Evolutionary conservation across 2,888 invertebrate genomes (phyloP).

Genomic region (Nineta flava): DNA sequence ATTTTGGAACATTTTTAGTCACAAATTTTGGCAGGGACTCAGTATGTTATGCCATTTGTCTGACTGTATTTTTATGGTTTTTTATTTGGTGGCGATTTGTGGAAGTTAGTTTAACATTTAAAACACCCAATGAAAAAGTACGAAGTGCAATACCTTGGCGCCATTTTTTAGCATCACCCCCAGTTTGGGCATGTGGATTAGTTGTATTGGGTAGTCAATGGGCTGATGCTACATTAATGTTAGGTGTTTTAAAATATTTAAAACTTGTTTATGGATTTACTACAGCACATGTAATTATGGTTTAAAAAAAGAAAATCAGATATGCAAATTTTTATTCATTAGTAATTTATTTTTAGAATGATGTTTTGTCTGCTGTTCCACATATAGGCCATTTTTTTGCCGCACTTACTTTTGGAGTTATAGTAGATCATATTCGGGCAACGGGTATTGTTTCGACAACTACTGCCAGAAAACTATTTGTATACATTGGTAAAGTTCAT

Average conservation of each 20-base stretch:
- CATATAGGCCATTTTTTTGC: conserved; percentile 40
- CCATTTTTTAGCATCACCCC: conserved; percentile 33
- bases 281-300: conserved; percentile 32
- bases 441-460: conserved; percentile 37
- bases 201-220: conserved; percentile 41
- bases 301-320: background rate
- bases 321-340: background rate
- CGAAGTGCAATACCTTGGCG: conserved; percentile 34
- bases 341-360: conserved; percentile 25
- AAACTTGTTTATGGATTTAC: conserved; percentile 41
- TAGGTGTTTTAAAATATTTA: conserved; percentile 39
- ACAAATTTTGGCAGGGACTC: conserved; percentile 34
- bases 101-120: conserved; percentile 33
- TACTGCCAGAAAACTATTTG: conserved; percentile 36
- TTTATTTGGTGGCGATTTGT: conserved; percentile 38
- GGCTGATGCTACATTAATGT: conserved; percentile 39
- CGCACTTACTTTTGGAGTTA: conserved; percentile 36
- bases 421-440: conserved; percentile 36
- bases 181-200: conserved; percentile 40
- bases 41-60: conserved; percentile 33
- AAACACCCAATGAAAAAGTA: conserved; percentile 27
- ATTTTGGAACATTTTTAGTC: conserved; percentile 34
- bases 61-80: conserved; percentile 34
- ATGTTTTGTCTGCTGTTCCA: conserved; percentile 35
- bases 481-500: conserved; percentile 33